Base-by-base conservation (phyloP, 2,888 invertebrate genomes). In the Troides helena region DNA sequence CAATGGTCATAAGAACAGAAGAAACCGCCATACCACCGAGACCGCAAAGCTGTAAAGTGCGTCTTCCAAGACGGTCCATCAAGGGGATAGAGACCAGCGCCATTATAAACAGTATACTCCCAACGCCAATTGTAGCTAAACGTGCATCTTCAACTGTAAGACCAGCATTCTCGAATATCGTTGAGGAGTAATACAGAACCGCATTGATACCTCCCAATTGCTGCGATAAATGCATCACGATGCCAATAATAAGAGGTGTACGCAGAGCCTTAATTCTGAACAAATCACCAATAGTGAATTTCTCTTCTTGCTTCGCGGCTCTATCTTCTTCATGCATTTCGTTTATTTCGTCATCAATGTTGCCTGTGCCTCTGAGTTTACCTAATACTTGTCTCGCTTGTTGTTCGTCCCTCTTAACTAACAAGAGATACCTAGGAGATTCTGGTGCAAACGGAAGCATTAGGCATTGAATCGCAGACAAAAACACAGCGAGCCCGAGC, bases 31-130 rank as follows among this genome's bases (percentile, higher is more conserved):
- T 96, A 64, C 96, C 96, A 7, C 93, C 95, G 2, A 96, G 93
- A 62, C 96, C 96, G 65, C 93, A 93, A 39, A 96, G 89, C 81
- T 96, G 96, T 63, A 96, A 87, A 0, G 95, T 95, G 65, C 96
- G 92, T 72, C 96, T 88, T 17, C 96, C 96, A 59, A 95, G 90
- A 23, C 95, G 90, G 81, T 96, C 96, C 94, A 96, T 96, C 75
- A 96, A 82, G n/a, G 95, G 95, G 72, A 96, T 95, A 10, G 96
- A 95, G 8, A 96, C 94, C n/a, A 96, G 83, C 6, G 96, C 96
- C 96, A 96, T 96, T 64, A 94, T 84, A 56, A 96, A 95, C 90
- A 96, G 94, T 71, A 95, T 95, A 65, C 94, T 94, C 56, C 96
- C 96, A 1, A 94, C 95, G 39, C 95, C 96, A 69, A 96, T 95